Conservation (phyloP, 2,113 vertebrate genomes). For the Bubo blakistoni region DNA sequence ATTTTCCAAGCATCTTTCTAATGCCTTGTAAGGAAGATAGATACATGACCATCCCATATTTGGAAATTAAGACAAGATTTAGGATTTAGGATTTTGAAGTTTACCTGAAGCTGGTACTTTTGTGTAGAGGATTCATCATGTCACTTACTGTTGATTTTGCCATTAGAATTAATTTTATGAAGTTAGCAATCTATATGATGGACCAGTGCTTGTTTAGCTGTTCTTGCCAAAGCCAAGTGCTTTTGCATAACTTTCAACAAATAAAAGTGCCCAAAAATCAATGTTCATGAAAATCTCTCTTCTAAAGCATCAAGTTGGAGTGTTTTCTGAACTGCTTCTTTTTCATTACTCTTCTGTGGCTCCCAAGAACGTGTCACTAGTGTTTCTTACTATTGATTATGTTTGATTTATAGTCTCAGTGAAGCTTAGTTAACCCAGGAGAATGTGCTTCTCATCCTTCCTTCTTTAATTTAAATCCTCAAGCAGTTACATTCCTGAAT, state of each 20-base stretch:
- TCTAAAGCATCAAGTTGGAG: neutral
- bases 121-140: neutral
- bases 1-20: neutral
- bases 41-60: neutral
- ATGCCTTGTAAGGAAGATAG: neutral
- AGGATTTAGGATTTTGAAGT: neutral
- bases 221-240: neutral
- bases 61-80: neutral
- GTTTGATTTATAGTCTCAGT: neutral
- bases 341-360: neutral
- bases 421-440: neutral
- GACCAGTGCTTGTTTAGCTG: neutral
- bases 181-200: neutral
- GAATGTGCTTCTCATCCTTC: neutral
- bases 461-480: neutral
- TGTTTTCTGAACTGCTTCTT: neutral
- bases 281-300: neutral
- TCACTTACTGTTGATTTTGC: neutral
- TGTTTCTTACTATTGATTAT: slow-evolving; percentile 11
- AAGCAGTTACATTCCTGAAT: neutral
- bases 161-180: neutral
- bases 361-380: neutral
- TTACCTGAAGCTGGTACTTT: neutral
- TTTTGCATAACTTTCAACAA: neutral
- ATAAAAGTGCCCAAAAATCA: neutral